These are phyloP conservation scores for Solenopsis invicta DNA, from an alignment of 1,140 invertebrate genomes.

Conservation along the genomic window DNA sequence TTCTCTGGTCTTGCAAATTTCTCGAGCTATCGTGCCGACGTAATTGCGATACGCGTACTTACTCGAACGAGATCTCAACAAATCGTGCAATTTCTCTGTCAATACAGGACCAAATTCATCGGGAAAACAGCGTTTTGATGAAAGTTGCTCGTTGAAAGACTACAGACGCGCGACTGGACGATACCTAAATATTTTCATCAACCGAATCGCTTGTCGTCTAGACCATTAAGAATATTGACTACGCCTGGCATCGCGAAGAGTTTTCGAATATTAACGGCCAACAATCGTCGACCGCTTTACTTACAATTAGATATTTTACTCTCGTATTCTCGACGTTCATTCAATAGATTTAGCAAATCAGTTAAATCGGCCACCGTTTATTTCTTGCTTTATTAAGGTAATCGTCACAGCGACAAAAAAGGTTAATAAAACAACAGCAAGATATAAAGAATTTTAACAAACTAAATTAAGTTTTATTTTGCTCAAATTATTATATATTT, in stretches of 20 bases:
- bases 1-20: not conserved
- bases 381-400: not conserved
- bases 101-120: slow-evolving; percentile 6
- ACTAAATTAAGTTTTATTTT: slow-evolving; percentile 3
- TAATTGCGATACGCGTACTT: slow-evolving; percentile 20
- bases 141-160: slow-evolving; percentile 34
- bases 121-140: slow-evolving; percentile 68
- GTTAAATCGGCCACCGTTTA: not conserved
- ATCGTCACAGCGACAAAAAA: not conserved
- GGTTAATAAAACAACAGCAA: not conserved
- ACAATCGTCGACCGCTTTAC: not conserved
- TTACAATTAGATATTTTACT: slow-evolving; percentile 8
- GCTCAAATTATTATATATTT: not conserved
- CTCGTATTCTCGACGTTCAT: not conserved
- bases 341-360: slow-evolving; percentile 18
- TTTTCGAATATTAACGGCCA: slow-evolving; percentile 27
- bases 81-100: slow-evolving; percentile 18
- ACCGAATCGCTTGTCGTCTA: slow-evolving; percentile 16
- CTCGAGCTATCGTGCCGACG: not conserved
- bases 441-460: slow-evolving; percentile 26
- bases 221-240: slow-evolving; percentile 48
- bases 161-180: not conserved
- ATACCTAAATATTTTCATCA: slow-evolving; percentile 19
- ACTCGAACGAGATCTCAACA: not conserved
- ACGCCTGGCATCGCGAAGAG: slow-evolving; percentile 1